phyloP scores from a whole-genome alignment of 2,797 vertebrate species.

The Delichon dasypus region DNA sequence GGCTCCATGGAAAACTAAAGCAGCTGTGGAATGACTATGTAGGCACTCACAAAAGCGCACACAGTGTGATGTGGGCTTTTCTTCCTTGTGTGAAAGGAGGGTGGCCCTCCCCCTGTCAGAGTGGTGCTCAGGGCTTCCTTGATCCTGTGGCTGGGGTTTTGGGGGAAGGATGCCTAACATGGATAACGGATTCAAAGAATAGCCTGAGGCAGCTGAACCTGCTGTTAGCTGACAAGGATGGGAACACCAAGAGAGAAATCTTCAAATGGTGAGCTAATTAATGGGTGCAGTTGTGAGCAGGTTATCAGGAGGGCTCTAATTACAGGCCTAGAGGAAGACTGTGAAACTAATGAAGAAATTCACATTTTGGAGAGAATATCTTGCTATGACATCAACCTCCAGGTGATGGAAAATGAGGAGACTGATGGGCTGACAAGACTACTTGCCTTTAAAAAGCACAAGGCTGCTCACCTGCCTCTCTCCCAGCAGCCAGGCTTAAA shows the following conservation, averaged over 20 bases:
- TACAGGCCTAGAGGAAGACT: neutral
- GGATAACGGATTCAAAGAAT: neutral
- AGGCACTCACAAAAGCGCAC: neutral
- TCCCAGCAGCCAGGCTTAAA: neutral
- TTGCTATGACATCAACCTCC: neutral
- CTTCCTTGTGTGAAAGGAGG: neutral
- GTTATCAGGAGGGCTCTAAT: slow-evolving; percentile 25
- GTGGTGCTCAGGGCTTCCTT: neutral
- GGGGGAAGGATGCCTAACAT: neutral
- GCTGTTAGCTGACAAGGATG: neutral
- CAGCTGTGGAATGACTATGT: neutral
- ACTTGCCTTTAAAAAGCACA: neutral
- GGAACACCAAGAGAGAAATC: neutral
- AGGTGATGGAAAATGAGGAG: neutral
- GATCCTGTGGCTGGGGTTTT: neutral
- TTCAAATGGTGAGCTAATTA: slow-evolving; percentile 34
- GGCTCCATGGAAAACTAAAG: neutral
- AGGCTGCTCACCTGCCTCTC: neutral
- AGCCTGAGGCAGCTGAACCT: neutral
- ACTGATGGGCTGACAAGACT: neutral
- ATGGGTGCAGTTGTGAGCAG: neutral
- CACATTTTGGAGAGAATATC: neutral
- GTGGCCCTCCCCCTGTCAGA: neutral
- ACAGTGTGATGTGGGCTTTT: fast-evolving
- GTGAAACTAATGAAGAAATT: neutral